Conservation (phyloP, 2,888 invertebrate species). For the Pseudeuparius sepicola region DNA sequence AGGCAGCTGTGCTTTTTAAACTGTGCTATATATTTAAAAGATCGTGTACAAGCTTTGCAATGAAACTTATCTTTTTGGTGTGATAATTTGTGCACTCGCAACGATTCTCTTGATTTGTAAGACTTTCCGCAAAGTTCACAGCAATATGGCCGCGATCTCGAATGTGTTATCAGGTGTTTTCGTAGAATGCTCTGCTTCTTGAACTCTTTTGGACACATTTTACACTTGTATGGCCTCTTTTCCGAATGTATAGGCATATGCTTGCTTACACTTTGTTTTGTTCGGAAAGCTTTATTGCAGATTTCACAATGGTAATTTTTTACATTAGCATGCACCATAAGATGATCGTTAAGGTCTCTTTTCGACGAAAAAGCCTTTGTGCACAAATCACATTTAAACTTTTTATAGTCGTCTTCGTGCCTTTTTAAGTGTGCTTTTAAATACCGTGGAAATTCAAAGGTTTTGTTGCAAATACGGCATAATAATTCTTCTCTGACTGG, state of each 20-base stretch:
- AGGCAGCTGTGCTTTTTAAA: conserved; percentile 1
- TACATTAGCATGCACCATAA: conserved; percentile 21
- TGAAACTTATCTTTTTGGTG: not conserved
- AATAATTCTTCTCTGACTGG: conserved; percentile 16
- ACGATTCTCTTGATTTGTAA: conserved; percentile 22
- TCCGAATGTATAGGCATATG: conserved; percentile 22
- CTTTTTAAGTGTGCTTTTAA: conserved; percentile 21
- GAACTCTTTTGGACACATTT: conserved; percentile 21
- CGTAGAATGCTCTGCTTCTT: conserved; percentile 23
- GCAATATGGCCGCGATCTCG: conserved; percentile 15
- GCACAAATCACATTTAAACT: conserved; percentile 23
- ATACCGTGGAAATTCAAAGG: conserved; percentile 21
- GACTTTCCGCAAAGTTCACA: conserved; percentile 21
- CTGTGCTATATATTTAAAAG: not conserved
- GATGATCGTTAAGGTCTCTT: conserved; percentile 22
- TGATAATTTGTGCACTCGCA: conserved; percentile 19
- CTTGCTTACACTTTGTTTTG: conserved; percentile 23
- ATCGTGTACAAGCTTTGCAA: not conserved
- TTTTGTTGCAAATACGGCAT: conserved; percentile 20
- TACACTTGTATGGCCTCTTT: conserved; percentile 21
- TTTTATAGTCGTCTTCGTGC: conserved; percentile 23
- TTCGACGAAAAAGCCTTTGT: conserved; percentile 21
- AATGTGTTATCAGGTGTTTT: conserved; percentile 23
- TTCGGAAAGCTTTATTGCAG: conserved; percentile 23
- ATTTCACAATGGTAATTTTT: conserved; percentile 23